phyloP scores from a whole-genome alignment of 2,113 vertebrate species.

The Ancistrus triradiatus region DNA sequence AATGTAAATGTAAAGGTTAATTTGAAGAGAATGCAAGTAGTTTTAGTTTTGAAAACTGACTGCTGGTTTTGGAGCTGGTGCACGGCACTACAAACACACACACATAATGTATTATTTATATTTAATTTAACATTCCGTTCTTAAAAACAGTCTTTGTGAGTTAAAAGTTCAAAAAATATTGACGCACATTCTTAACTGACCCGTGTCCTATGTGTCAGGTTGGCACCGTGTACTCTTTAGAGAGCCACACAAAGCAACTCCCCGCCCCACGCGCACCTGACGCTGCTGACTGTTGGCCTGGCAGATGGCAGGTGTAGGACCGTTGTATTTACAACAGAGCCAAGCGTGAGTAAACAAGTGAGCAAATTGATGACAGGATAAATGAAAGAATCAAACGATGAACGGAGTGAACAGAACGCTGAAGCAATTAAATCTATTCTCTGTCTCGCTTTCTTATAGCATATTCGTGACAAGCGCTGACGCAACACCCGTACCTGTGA shows the following conservation, averaged over 20 bases:
- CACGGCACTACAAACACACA: no score
- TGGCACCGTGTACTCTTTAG: neutral
- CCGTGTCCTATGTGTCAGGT: no score
- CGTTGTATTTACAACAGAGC: constrained; percentile 8
- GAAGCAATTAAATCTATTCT: constrained; percentile 36
- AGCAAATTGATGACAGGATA: constrained; percentile 26
- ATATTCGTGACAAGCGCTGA: constrained; percentile 17
- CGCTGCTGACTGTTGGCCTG: constrained; percentile 18
- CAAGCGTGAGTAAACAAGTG: constrained; percentile 8
- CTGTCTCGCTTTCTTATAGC: neutral
- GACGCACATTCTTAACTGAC: no score
- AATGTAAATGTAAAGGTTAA: no score
- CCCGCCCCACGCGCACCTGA: constrained; percentile 3
- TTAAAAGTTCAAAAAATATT: no score
- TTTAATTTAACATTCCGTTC: no score
- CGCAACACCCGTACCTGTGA: neutral
- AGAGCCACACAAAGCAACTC: neutral
- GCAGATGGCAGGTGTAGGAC: constrained; percentile 32
- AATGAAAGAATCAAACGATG: constrained; percentile 19
- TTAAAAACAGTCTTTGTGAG: no score
- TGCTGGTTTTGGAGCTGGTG: no score
- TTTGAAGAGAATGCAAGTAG: no score
- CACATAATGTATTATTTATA: no score
- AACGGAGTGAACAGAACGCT: constrained; percentile 17
- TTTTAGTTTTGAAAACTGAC: no score